Evolutionary conservation across 2,113 vertebrate species (phyloP).

Genomic region (Dipodomys spectabilis): DNA sequence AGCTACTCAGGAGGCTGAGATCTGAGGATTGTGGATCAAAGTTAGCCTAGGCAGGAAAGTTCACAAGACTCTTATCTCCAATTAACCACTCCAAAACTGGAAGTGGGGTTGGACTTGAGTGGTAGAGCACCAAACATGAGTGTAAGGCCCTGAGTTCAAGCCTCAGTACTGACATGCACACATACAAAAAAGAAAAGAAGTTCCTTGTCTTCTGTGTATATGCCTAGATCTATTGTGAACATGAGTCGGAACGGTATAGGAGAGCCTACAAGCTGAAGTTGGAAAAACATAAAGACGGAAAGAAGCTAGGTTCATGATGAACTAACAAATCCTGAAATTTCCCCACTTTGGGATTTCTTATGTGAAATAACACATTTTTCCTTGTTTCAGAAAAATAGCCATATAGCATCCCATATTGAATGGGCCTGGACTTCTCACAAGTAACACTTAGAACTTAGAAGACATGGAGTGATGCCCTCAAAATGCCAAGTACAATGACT

Average conservation of each 20-base stretch:
- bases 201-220: neutral
- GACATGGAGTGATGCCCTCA: neutral
- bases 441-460: neutral
- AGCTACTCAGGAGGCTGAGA: too few relatives aligned
- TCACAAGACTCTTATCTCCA: too few relatives aligned
- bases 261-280: neutral
- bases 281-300: slow-evolving; percentile 23
- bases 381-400: slow-evolving; percentile 1
- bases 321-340: neutral
- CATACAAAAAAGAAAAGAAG: neutral
- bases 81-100: too few relatives aligned
- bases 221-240: neutral
- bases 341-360: slow-evolving; percentile 11
- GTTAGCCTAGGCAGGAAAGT: too few relatives aligned
- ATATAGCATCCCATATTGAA: neutral
- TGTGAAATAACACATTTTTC: slow-evolving; percentile 1
- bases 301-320: neutral
- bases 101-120: neutral
- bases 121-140: neutral
- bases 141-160: neutral
- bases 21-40: too few relatives aligned
- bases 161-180: neutral
- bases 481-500: slow-evolving; percentile 34
- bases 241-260: neutral
- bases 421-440: too few relatives aligned